Base-by-base conservation (phyloP, 2,113 vertebrate genomes). In the Patagioenas fasciata region DNA sequence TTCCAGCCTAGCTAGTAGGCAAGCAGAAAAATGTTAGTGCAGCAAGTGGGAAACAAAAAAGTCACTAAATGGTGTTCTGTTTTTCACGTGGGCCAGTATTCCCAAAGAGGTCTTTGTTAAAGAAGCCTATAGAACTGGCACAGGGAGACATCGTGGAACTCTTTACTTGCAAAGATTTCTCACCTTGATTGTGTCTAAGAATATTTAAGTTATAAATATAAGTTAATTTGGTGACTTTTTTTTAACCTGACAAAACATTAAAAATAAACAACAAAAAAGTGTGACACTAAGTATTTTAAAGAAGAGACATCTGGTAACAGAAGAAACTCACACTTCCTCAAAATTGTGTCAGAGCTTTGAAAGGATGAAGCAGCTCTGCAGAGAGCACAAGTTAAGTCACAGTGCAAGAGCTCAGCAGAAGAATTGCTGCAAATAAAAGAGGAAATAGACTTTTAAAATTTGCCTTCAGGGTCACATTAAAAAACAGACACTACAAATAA, bases 321-420 rank as follows among this genome's bases (percentile, higher is more conserved):
- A 34, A 92, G 66, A 93, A 95, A 82, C 25, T 92, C 69, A 47
- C 36, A 91, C 83, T 96, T 97, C 95, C 93, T 93, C 77, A 93
- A 93, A 96, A 80, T 19, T 54, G 26, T 60, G 31, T 62, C 47
- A 73, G 48, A 29, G 13, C 31, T 81, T 18, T 69, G 58, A 78
- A 90, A 86, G 32, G 56, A 54, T 86, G 48, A 81, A 88, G 80
- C 10, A 65, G 69, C 6, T 71, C 53, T 89, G 67, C 71, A 85
- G 51, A 86, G 42, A 48, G 3, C 40, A 15, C 6, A 47, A 60
- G 73, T 53, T 29, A 74, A 23, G 24, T 3, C 60, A 50, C 29
- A 38, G 26, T 25, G 24, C 47, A 69, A 83, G 4, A 71, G 20
- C 24, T 88, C 25, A 88, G 47, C 60, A 91, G 67, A 79, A 85